Percentiles rank a stretch among this genome's conserved stretches.
These are phyloP conservation scores for Ctenomys sociabilis DNA, from an alignment of 2,113 vertebrate genomes.

Conservation along the genomic window DNA sequence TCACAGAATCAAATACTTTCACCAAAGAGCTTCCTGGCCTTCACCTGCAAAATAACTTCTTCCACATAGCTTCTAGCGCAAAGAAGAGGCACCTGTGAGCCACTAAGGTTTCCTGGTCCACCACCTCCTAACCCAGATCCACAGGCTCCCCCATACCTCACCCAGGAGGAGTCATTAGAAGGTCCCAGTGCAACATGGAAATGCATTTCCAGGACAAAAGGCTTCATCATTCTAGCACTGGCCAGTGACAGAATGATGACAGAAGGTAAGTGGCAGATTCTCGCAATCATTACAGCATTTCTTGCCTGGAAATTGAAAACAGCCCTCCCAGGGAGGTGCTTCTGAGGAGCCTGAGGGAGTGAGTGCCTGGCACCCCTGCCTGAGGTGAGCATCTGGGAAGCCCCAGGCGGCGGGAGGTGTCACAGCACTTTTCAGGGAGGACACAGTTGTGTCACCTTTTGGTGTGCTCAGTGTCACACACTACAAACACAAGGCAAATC, in stretches of 20 bases:
- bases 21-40: neutral
- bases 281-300: conserved; percentile 42
- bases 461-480: neutral
- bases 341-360: accelerated
- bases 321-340: neutral
- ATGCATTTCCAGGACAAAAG: neutral
- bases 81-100: conserved; percentile 12
- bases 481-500: neutral
- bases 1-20: neutral
- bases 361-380: neutral
- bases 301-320: conserved; percentile 67
- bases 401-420: neutral
- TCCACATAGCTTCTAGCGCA: neutral
- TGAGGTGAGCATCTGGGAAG: neutral
- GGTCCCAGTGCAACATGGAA: accelerated
- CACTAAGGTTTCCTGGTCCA: neutral
- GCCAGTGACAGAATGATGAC: conserved; percentile 25
- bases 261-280: conserved; percentile 62
- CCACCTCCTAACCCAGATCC: accelerated
- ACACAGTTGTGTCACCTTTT: neutral
- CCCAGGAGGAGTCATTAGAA: neutral
- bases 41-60: neutral
- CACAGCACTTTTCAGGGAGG: neutral
- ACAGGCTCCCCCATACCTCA: accelerated
- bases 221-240: neutral